These are phyloP conservation scores for Phrynosoma platyrhinos DNA, from an alignment of 2,113 vertebrate species.

Conservation along the genomic window DNA sequence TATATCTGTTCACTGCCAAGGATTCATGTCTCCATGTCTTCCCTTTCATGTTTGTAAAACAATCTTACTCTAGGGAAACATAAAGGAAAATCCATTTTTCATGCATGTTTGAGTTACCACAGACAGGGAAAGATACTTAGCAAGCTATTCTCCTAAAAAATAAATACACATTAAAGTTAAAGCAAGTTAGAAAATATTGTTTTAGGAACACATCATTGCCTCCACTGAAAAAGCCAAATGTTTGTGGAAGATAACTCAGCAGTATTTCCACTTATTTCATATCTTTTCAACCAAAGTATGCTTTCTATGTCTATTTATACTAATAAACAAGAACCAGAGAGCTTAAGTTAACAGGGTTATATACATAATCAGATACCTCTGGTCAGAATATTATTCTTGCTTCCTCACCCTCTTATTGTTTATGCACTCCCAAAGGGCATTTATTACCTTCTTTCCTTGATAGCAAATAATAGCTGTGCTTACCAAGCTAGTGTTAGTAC, in stretches of 20 bases:
- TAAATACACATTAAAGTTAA: neutral
- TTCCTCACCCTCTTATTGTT: neutral
- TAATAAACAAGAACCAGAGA: neutral
- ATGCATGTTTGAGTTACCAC: slow-evolving; percentile 23
- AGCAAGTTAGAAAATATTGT: slow-evolving; percentile 19
- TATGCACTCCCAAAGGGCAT: neutral
- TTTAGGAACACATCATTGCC: slow-evolving; percentile 22
- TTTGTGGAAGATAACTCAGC: neutral
- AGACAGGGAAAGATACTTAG: neutral
- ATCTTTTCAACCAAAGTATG: neutral
- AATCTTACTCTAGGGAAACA: slow-evolving; percentile 26
- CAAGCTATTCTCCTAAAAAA: neutral
- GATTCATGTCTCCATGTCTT: slow-evolving; percentile 15
- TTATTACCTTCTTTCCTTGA: neutral
- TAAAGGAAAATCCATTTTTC: slow-evolving; percentile 39
- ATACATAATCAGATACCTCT: neutral
- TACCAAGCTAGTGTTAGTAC: neutral
- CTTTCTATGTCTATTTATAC: neutral
- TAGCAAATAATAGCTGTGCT: neutral
- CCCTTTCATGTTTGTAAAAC: slow-evolving; percentile 22
- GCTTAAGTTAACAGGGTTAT: neutral
- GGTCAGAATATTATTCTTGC: neutral
- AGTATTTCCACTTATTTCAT: neutral
- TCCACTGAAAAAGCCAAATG: neutral
- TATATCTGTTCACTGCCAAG: neutral